Evolutionary conservation across 2,113 vertebrate species (phyloP).

Genomic region (Neolamprologus brichardi): DNA sequence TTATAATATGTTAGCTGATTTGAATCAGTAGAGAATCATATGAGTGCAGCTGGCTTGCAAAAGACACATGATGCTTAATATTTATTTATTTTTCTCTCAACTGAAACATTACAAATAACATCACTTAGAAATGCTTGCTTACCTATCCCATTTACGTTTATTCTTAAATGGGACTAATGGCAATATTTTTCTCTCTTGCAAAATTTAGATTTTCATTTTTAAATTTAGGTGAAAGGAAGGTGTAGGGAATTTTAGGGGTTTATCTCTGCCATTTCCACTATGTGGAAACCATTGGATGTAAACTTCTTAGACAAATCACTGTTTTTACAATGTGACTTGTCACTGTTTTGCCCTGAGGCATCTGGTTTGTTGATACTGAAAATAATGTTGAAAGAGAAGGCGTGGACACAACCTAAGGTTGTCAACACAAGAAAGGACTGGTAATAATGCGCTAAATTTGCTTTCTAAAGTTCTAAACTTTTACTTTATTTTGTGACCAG

Average conservation of each 20-base stretch:
- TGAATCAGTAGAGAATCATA: not conserved
- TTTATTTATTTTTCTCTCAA: not conserved
- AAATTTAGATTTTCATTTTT: not conserved
- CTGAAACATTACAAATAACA: not conserved
- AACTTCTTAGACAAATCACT: not conserved
- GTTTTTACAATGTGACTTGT: not conserved
- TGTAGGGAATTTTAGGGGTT: not conserved
- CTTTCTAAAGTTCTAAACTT: not conserved
- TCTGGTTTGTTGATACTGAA: not conserved
- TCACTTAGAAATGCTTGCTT: not conserved
- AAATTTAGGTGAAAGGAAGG: not conserved
- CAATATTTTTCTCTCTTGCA: not conserved
- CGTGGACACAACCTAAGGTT: not conserved
- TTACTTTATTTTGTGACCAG: not conserved
- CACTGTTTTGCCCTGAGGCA: not conserved
- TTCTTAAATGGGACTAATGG: not conserved
- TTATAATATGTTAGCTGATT: not conserved
- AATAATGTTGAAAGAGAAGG: not conserved
- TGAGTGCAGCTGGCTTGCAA: not conserved
- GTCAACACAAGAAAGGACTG: not conserved
- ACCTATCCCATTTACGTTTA: not conserved
- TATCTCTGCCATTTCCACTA: not conserved
- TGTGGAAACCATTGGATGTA: not conserved
- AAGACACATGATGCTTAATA: not conserved
- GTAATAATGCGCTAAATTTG: not conserved